Evolutionary conservation across 2,797 vertebrate genomes (phyloP).

Genomic region (Spea hammondii): DNA sequence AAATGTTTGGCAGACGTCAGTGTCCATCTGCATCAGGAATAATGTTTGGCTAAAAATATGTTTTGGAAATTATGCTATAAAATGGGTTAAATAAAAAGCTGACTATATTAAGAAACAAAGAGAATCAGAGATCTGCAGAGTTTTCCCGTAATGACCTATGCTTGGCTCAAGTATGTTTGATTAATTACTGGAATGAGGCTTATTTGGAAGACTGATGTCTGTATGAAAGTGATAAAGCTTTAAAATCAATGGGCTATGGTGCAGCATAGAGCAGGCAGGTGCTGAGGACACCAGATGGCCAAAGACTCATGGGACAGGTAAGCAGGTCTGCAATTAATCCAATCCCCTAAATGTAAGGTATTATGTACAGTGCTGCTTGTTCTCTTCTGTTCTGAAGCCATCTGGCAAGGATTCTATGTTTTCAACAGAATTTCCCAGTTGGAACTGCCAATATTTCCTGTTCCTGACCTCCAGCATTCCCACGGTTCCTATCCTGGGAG

Average conservation of each 20-base stretch:
- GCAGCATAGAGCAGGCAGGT: constrained; percentile 35
- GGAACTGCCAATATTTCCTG: constrained; percentile 46
- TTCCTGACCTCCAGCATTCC: constrained; percentile 45
- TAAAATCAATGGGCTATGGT: constrained; percentile 25
- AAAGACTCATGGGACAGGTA: constrained; percentile 38
- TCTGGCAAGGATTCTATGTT: constrained; percentile 40
- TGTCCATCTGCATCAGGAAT: constrained; percentile 45
- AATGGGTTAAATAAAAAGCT: constrained; percentile 30
- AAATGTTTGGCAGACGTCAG: constrained; percentile 40
- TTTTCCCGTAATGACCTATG: constrained; percentile 14
- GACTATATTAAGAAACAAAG: constrained; percentile 27
- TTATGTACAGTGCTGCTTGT: constrained; percentile 26
- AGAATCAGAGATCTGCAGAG: not conserved
- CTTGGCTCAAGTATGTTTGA: constrained; percentile 22
- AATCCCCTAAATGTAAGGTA: constrained; percentile 26
- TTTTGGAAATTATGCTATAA: constrained; percentile 24
- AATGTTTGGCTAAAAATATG: constrained; percentile 40
- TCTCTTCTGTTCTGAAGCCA: constrained; percentile 42
- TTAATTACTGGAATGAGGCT: constrained; percentile 25
- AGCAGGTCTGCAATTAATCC: constrained; percentile 44
- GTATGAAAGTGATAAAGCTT: constrained; percentile 27
- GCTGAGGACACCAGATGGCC: constrained; percentile 44
- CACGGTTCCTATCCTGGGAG: constrained; percentile 31
- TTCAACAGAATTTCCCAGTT: constrained; percentile 40
- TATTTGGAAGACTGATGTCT: constrained; percentile 30